Base-by-base conservation (phyloP, 2,113 vertebrate genomes). In the Phrynosoma blainvillii region DNA sequence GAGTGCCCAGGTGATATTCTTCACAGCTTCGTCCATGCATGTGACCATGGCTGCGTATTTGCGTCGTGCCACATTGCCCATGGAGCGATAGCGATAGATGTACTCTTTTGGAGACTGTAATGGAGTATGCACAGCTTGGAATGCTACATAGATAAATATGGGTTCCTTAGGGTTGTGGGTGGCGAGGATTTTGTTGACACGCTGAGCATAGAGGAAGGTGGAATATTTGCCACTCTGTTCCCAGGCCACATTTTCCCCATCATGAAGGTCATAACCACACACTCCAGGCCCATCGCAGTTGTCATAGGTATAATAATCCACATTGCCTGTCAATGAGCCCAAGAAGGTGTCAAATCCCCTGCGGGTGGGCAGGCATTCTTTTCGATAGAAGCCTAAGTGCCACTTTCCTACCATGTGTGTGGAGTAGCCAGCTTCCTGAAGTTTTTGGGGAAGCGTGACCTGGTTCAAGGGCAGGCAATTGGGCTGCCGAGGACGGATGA, bases 361-460 rank as follows among this genome's bases (percentile, higher is more conserved):
- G 0, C 98, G 98, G 0, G 98, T 99, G 68, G 99, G 99, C 89
- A 99, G 94, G 89, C 99, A 99, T 59, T 99, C 98, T 91, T 98
- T 99, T 93, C 98, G 98, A 95, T 99, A 99, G 95, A 99, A 99
- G 73, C 99, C 99, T 88, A 99, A 95, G 89, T 99, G 99, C 99
- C 99, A 99, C 90, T 99, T 99, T 86, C 99, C 99, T 18, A 99
- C 98, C 99, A 99, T 99, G 95, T 99, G 99, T 0, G 99, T 99
- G 88, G 98, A 97, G 90, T 99, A 99, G 62, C 99, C 98, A 0
- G 97, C 98, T 89, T 98, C 97, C 95, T 98, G 98, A 83, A 99
- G 96, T 88, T 98, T 98, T 96, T 99, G 98, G 0, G 99, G 98
- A 87, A 99, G 95, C 0, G 99, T 99, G 86, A 98, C 97, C 94